Base-by-base conservation (phyloP, 2,888 invertebrate genomes). In the Drosophila leonis region DNA sequence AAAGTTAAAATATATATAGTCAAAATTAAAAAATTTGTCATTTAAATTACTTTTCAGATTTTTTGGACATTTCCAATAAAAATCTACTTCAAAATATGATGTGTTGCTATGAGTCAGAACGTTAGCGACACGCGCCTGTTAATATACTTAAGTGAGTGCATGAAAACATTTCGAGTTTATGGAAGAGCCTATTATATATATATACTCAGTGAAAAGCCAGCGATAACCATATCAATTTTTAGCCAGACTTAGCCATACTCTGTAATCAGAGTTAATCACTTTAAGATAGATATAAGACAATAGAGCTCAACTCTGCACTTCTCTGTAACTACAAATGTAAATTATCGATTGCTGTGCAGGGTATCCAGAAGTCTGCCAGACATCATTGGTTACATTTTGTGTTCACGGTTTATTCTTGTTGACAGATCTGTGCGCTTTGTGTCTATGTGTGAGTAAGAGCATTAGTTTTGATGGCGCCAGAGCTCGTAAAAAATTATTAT, bases 401-500 rank as follows among this genome's bases (percentile, higher is more conserved):
- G 51, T 37, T 48, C 60, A 60, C 39, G 52, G 48, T 29, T 60
- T 57, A 48, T 42, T 69, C 29, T 12, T 35, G 59, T 70, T 75
- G 65, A 65, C 70, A 59, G 54, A 76, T 76, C 48, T 61, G 49
- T 48, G 33, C 49, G 20, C 9, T 20, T 44, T 20, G 13, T 15
- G 20, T 15, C 35, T 15, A 56, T 27, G 44, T 59, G 37, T 48
- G 48, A 12, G 49, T 42, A 31, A 60, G 44, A 48, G 18, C 46
- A 59, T 72, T 70, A 62, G 56, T 68, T 72, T 70, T 65, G 52
- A 70, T 83, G 68, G 46, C 59, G 51, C 35, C 68, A 29, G 33
- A 54, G 72, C 65, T 72, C 77, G 57, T 84, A 83, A 82, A 88
- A 84, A 72, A 77, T 74, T 69, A 79, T 68, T 65, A 67, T 61